Conservation (phyloP, 1,140 invertebrate genomes). For the Drosophila paulistorum region DNA sequence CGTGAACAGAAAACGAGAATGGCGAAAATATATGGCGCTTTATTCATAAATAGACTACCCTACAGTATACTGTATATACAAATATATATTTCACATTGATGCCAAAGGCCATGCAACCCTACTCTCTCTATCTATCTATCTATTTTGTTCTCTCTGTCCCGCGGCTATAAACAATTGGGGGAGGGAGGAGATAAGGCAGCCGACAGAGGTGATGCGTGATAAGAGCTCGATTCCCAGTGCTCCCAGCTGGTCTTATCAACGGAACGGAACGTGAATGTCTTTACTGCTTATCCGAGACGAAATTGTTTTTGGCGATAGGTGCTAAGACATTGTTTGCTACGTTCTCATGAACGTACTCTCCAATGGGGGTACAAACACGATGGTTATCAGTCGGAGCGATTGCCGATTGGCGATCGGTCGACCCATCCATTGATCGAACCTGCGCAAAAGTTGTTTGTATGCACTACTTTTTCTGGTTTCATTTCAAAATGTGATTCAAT, state of each 20-base stretch:
- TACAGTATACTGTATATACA: neutral
- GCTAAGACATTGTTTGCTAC: constrained; percentile 1
- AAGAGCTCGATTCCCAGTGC: constrained; percentile 34
- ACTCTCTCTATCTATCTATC: constrained; percentile 17
- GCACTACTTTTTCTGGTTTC: neutral
- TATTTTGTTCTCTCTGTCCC: neutral
- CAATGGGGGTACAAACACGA: constrained; percentile 2
- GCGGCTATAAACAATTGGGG: constrained; percentile 5
- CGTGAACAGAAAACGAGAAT: constrained; percentile 59
- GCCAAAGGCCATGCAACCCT: constrained; percentile 43
- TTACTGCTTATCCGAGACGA: constrained; percentile 9
- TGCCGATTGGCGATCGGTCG: neutral
- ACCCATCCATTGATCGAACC: neutral
- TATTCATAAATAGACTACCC: constrained; percentile 44
- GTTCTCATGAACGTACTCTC: constrained; percentile 6
- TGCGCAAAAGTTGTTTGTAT: constrained; percentile 1
- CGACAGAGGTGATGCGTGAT: constrained; percentile 34
- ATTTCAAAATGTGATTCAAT: constrained; percentile 8
- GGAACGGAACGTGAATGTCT: constrained; percentile 12
- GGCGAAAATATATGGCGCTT: constrained; percentile 46
- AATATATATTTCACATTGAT: constrained; percentile 11
- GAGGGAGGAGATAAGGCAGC: constrained; percentile 23
- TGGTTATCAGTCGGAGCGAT: neutral
- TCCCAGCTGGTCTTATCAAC: constrained; percentile 48
- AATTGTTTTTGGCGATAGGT: constrained; percentile 8